Percentiles rank a stretch among this genome's conserved stretches.
Conservation (phyloP, 2,113 vertebrate species). For the Pomatorhinus ruficollis region DNA sequence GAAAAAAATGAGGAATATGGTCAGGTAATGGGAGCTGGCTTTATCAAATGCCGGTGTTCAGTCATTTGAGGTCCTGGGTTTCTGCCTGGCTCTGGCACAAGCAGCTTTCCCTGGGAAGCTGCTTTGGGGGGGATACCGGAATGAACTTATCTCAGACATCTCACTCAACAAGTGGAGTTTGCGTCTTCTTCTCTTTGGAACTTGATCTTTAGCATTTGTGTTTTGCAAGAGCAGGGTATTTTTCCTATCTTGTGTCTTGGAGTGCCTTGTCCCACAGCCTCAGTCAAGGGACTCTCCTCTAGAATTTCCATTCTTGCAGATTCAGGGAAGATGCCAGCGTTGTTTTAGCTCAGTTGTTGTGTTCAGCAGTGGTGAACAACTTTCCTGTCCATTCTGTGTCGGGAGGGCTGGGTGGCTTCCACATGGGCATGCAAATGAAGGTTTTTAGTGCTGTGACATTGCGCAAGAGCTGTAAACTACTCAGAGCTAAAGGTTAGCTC, state of each 20-base stretch:
- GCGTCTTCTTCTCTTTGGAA: background rate
- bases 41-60: fast-evolving
- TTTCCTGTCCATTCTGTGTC: background rate
- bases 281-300: background rate
- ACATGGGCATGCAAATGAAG: background rate
- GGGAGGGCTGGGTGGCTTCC: background rate
- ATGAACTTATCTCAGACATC: background rate
- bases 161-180: background rate
- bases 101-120: background rate
- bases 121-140: background rate
- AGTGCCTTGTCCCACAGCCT: background rate
- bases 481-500: conserved; percentile 8
- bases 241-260: background rate
- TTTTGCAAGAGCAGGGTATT: background rate
- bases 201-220: background rate
- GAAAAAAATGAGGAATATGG: background rate
- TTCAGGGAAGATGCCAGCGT: background rate
- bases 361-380: background rate
- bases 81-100: fast-evolving
- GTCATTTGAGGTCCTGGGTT: fast-evolving
- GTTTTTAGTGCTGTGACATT: background rate
- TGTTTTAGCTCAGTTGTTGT: background rate
- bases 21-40: background rate
- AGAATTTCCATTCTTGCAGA: fast-evolving
- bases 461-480: background rate